Evolutionary conservation across 1,140 invertebrate genomes (phyloP).

Genomic region (Diorhabda carinulata): DNA sequence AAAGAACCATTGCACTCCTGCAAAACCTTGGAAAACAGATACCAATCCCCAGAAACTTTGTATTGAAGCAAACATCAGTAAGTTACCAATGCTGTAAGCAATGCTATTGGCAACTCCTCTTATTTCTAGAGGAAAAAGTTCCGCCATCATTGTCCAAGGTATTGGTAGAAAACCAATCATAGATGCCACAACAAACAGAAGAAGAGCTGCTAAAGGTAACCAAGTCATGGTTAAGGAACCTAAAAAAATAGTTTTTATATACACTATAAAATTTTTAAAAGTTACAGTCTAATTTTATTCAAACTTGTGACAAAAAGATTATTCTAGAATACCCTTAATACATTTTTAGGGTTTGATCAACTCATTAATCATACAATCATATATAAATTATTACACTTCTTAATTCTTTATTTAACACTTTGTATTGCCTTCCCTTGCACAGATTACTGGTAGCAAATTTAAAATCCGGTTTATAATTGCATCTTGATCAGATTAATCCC

Average conservation of each 20-base stretch:
- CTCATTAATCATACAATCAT: background rate
- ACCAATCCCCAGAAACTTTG: slow-evolving; percentile 50
- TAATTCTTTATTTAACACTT: too few species aligned
- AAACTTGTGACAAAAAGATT: background rate
- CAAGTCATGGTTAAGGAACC: slow-evolving; percentile 27
- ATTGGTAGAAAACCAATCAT: slow-evolving; percentile 59
- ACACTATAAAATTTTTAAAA: background rate
- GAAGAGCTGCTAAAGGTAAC: slow-evolving; percentile 30
- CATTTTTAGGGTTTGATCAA: background rate
- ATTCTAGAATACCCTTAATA: background rate
- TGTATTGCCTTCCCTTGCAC: too few species aligned
- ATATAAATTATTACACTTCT: too few species aligned
- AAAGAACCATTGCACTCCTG: slow-evolving; percentile 52
- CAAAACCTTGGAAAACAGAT: slow-evolving; percentile 28
- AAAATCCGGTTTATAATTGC: too few species aligned
- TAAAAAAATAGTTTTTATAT: slow-evolving; percentile 9
- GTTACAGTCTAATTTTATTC: background rate
- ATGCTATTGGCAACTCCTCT: slow-evolving; percentile 50
- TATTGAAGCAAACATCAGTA: slow-evolving; percentile 55
- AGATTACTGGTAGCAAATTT: too few species aligned
- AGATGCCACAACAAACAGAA: slow-evolving; percentile 51
- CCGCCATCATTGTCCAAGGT: slow-evolving; percentile 63
- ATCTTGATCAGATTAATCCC: too few species aligned
- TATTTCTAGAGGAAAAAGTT: slow-evolving; percentile 59
- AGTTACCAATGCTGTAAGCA: slow-evolving; percentile 51